Evolutionary conservation across 2,888 invertebrate genomes (phyloP).

Genomic region (Drosophila pullipes): DNA sequence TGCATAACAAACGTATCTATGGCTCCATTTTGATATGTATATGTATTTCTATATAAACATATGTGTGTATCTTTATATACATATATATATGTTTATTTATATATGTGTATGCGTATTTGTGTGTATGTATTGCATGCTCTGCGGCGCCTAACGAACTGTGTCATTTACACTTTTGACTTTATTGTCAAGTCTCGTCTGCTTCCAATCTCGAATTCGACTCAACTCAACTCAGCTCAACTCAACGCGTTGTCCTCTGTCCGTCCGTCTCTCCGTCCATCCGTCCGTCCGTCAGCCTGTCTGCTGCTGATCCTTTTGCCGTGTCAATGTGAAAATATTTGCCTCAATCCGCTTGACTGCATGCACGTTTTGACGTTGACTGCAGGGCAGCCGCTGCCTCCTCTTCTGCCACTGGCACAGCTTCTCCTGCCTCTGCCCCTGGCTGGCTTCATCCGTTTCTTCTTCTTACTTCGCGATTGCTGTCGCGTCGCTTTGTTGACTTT

Average conservation of each 20-base stretch:
- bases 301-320: conserved; percentile 68
- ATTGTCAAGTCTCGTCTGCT: conserved; percentile 62
- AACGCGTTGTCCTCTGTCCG: conserved; percentile 12
- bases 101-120: conserved; percentile 28
- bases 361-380: conserved; percentile 72
- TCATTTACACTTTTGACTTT: conserved; percentile 83
- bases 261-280: not conserved
- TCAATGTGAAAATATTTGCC: conserved; percentile 82
- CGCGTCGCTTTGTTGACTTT: conserved; percentile 73
- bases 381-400: conserved; percentile 42
- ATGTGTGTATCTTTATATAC: conserved; percentile 11
- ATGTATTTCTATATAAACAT: conserved; percentile 29
- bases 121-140: conserved; percentile 50
- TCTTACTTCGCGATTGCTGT: conserved; percentile 16
- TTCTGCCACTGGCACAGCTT: not conserved
- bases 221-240: conserved; percentile 24
- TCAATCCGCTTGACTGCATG: conserved; percentile 81
- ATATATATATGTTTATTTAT: conserved; percentile 14
- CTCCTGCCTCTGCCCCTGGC: not conserved
- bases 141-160: conserved; percentile 82
- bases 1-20: conserved; percentile 76
- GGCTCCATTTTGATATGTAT: conserved; percentile 37
- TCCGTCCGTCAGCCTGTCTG: conserved; percentile 23
- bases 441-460: conserved; percentile 4
- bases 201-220: conserved; percentile 52